Conservation (phyloP, 1,140 invertebrate species). For the Chironomus striatipennis region DNA sequence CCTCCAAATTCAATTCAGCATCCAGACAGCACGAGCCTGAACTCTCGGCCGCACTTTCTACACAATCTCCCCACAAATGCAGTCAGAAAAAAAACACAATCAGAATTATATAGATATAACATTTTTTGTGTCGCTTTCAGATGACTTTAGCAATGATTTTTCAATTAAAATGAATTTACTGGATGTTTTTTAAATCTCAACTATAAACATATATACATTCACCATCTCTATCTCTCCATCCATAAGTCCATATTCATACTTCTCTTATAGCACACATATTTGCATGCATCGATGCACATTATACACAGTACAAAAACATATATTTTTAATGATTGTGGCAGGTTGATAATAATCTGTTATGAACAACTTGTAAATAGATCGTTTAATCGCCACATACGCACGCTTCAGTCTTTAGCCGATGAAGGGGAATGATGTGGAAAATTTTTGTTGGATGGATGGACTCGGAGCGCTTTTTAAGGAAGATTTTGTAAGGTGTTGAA, state of each 20-base stretch:
- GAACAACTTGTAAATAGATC: slow-evolving; percentile 15
- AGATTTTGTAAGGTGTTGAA: too few relatives aligned
- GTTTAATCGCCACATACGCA: background rate
- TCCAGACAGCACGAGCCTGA: too few relatives aligned
- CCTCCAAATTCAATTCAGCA: too few relatives aligned
- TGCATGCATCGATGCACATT: background rate
- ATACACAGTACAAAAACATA: background rate
- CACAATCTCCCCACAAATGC: background rate
- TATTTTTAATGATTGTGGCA: slow-evolving; percentile 12
- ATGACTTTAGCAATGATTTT: slow-evolving; percentile 17
- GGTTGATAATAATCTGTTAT: slow-evolving; percentile 17
- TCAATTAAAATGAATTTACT: slow-evolving; percentile 17
- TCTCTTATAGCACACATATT: too few relatives aligned
- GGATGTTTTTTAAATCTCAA: background rate
- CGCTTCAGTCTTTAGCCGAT: too few relatives aligned
- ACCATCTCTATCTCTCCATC: too few relatives aligned
- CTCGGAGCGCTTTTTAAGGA: too few relatives aligned
- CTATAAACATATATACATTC: too few relatives aligned
- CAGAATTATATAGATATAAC: background rate
- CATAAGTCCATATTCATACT: too few relatives aligned
- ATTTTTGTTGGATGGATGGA: too few relatives aligned
- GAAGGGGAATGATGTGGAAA: too few relatives aligned
- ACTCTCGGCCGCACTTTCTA: too few relatives aligned
- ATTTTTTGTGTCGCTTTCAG: slow-evolving; percentile 12
- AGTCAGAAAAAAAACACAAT: background rate